Base-by-base conservation (phyloP, 2,888 invertebrate genomes). In the Protula sp. region DNA sequence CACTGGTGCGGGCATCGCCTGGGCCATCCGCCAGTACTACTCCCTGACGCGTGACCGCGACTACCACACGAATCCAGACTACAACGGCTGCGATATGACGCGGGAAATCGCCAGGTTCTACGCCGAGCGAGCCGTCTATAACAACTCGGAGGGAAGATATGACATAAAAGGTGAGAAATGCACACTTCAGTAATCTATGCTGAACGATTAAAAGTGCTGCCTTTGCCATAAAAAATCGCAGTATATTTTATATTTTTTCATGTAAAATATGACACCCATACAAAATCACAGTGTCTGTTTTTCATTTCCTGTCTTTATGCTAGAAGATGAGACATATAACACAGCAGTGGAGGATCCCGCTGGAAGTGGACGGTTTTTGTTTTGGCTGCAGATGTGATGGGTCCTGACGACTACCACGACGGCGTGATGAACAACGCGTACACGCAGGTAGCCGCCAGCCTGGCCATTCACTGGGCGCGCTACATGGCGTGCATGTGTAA, bases 1-100 rank as follows among this genome's bases (percentile, higher is more conserved):
- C 63, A 68, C 77, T 31, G 74, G 72, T 14, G 76, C 76, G 1
- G 80, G 76, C 51, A 71, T 78, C 2, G 69, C 73, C 0, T 67
- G 74, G 60, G 76, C 74, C 30, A 70, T 77, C 28, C 65, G 74
- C 19, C 76, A 75, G 58, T 80, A 76, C 64, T 66, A 74, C 26
- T 71, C 74, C 58, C 71, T 74, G 63, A 76, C 79, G 2, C 61
- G 72, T 19, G 78, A 80, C 65, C 67, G 62, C 1, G 66, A 71
- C 26, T 73, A 72, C 57, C 64, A 77, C 55, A 60, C 50, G 1
- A 47, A 64, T 5, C 70, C 67, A 2, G 65, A 70, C 22, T 69
- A 68, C 63, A 55, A 60, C 19, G 72, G 72, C 0, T 70, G 70
- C 53, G 72, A 76, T 55, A 68, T 74, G 45, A 68, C 76, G 27